Base-by-base conservation (phyloP, 2,113 vertebrate genomes). In the Saccopteryx bilineata region DNA sequence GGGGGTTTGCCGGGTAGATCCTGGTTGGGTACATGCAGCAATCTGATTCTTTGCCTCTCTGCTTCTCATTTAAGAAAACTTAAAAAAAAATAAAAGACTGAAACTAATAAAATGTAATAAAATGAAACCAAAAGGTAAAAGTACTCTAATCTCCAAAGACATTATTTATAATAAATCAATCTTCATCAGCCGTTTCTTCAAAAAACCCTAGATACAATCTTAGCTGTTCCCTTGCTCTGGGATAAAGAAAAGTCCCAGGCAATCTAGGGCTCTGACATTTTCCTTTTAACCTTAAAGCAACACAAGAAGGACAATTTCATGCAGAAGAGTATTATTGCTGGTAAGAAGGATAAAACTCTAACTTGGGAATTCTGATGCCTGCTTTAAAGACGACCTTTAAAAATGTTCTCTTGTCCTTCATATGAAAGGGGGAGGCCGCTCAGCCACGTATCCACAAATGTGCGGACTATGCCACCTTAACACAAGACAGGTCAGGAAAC, bases 41-140 rank as follows among this genome's bases (percentile, higher is more conserved):
- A 39, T 39, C 39, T 39, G 39, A 39, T 39, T 39, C 39, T 39
- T 39, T 39, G 39, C 39, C 39, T 39, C 39, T 3, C 39, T 39
- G 39, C 39, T 39, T 39, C 39, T 39, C 39, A 39, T 39, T 39
- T 39, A 39, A 39, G 39, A 39, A 39, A 39, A 39, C 39, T 39
- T 39, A 39, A 39, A 39, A 39, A 39, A 39, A 39, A 39, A 39
- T 2, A 90, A 78, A 94, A 87, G 54, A 31, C 39, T 46, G 19
- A 33, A 95, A 82, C 39, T 93, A 91, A 93, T 65, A 54, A 94
- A 93, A 26, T 86, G 48, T 93, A 91, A 93, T 65, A 54, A 94
- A 93, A 26, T 86, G 48, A 89, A 94, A 69, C 2, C 26, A n/a
- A 86, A 94, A 87, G 56, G 66, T 17, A 87, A 76, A 95, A 88